These are phyloP conservation scores for Leguminivora glycinivorella DNA, from an alignment of 1,140 invertebrate species.

Conservation along the genomic window DNA sequence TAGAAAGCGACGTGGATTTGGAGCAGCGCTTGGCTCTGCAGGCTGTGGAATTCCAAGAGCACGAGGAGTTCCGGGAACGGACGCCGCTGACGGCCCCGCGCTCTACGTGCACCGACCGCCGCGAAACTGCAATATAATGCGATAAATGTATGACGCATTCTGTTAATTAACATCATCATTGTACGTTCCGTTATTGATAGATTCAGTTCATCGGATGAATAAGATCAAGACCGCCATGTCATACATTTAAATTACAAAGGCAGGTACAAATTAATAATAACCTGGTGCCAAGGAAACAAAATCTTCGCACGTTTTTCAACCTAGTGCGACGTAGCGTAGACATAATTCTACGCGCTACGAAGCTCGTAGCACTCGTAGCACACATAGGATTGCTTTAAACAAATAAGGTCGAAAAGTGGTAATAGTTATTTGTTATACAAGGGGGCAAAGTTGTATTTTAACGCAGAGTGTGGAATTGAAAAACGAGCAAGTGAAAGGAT, in stretches of 20 bases:
- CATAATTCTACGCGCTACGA: not conserved
- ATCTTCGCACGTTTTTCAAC: too few species aligned
- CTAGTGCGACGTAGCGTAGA: too few species aligned
- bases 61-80: slow-evolving; percentile 46
- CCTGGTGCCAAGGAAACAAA: too few species aligned
- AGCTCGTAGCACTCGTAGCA: too few species aligned
- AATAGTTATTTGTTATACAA: too few species aligned
- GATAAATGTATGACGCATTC: not conserved
- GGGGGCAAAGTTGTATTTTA: too few species aligned
- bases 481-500: too few species aligned
- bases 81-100: slow-evolving; percentile 53
- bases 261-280: too few species aligned
- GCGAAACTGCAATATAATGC: slow-evolving; percentile 64
- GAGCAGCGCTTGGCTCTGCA: slow-evolving; percentile 41
- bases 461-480: too few species aligned
- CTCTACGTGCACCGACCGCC: slow-evolving; percentile 40
- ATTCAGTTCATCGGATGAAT: not conserved
- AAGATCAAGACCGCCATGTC: not conserved
- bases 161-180: not conserved
- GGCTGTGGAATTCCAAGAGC: slow-evolving; percentile 32
- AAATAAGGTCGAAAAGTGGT: too few species aligned
- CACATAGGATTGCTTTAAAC: not conserved
- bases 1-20: slow-evolving; percentile 69
- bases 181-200: not conserved
- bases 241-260: too few species aligned